A percentile compares a stretch with the other conserved stretches of the same genome.
phyloP scores from a whole-genome alignment of 2,113 vertebrate genomes.

The Hippocampus barbouri region DNA sequence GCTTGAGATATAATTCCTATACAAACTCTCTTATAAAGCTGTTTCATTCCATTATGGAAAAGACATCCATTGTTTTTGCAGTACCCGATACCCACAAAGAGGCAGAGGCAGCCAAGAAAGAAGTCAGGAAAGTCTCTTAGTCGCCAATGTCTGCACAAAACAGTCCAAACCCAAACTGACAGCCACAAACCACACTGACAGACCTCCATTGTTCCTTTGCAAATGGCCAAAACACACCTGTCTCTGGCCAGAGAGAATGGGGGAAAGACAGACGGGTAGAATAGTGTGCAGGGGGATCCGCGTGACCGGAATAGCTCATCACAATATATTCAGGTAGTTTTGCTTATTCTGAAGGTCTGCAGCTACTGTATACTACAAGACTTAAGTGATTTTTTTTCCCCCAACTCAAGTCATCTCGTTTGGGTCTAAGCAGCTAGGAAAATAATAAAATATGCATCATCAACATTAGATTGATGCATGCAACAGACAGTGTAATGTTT shows the following conservation, averaged over 20 bases:
- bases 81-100: constrained; percentile 37
- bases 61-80: constrained; percentile 43
- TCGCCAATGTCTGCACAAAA: constrained; percentile 52
- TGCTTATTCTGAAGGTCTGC: too few species aligned
- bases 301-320: not conserved
- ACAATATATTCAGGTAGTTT: not conserved
- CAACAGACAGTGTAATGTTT: not conserved
- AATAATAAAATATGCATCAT: too few species aligned
- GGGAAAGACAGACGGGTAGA: not conserved
- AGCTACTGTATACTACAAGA: not conserved
- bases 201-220: constrained; percentile 57
- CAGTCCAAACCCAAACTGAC: constrained; percentile 68
- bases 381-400: not conserved
- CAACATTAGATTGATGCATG: not conserved
- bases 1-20: constrained; percentile 42
- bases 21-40: constrained; percentile 40
- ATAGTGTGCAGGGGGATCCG: not conserved
- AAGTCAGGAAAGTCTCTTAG: constrained; percentile 65
- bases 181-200: constrained; percentile 60
- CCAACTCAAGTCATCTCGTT: not conserved
- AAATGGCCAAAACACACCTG: constrained; percentile 56
- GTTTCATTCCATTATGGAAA: constrained; percentile 36
- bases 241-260: constrained; percentile 20
- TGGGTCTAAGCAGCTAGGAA: too few species aligned
- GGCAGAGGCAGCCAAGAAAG: constrained; percentile 54